A percentile compares a stretch with the other conserved stretches of the same genome.
phyloP scores from a whole-genome alignment of 1,140 invertebrate genomes.

The Cydia pomonella region DNA sequence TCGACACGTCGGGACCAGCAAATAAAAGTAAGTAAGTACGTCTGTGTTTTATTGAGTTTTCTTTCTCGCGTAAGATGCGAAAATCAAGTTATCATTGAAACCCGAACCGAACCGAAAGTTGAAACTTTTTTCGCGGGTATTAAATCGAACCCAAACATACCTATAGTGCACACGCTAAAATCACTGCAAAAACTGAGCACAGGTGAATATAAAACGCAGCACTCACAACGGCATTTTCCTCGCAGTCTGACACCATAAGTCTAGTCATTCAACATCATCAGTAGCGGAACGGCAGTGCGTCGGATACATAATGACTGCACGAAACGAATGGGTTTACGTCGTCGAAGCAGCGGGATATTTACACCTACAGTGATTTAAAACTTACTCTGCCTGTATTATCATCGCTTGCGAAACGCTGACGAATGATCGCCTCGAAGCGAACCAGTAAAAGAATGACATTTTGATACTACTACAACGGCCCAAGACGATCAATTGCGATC shows the following conservation, averaged over 20 bases:
- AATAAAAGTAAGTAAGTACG: too few relatives aligned
- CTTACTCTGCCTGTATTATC: background rate
- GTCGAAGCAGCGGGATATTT: slow-evolving; percentile 13
- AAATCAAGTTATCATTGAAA: too few relatives aligned
- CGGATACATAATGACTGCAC: slow-evolving; percentile 16
- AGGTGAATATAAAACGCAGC: background rate
- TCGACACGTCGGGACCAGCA: too few relatives aligned
- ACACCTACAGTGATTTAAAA: slow-evolving; percentile 17
- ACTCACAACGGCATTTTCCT: background rate
- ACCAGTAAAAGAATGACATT: background rate
- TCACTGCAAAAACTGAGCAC: background rate
- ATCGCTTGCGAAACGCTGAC: background rate
- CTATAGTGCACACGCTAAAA: background rate
- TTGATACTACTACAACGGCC: too few relatives aligned
- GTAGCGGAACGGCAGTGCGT: slow-evolving; percentile 13
- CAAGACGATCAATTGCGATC: too few relatives aligned
- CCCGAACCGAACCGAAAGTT: background rate
- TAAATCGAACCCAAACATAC: background rate
- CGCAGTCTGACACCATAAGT: background rate
- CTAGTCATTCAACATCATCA: slow-evolving; percentile 7
- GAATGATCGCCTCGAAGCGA: background rate
- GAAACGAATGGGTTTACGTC: background rate
- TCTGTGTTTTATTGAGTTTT: too few relatives aligned
- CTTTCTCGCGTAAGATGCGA: too few relatives aligned
- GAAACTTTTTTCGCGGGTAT: background rate